These are phyloP conservation scores for Toxonevra muliebris DNA, from an alignment of 2,888 invertebrate species.

Conservation along the genomic window DNA sequence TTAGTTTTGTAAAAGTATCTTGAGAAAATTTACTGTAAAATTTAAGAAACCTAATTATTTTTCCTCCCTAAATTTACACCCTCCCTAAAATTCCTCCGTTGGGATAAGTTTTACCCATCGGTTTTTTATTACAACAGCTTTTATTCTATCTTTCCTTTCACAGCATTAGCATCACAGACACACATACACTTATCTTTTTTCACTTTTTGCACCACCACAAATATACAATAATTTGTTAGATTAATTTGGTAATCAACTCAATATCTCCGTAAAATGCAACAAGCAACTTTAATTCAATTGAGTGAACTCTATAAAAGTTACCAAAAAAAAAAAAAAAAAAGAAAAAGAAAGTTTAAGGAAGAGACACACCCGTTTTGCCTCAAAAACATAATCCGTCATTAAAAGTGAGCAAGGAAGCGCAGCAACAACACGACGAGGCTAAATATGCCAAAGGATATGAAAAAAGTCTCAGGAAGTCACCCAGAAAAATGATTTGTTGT, in stretches of 20 bases:
- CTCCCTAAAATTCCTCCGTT: no score
- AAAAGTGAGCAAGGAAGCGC: slow-evolving; percentile 14
- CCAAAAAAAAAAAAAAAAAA: slow-evolving; percentile 4
- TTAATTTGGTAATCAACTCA: slow-evolving; percentile 34
- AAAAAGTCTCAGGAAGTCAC: not conserved
- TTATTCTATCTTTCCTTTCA: no score
- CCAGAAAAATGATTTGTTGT: not conserved
- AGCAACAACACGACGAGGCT: slow-evolving; percentile 13
- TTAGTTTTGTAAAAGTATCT: no score
- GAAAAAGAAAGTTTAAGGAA: slow-evolving; percentile 20
- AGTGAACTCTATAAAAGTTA: slow-evolving; percentile 23
- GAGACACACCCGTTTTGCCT: slow-evolving; percentile 12
- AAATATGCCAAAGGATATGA: slow-evolving; percentile 2
- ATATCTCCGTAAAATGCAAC: slow-evolving; percentile 32
- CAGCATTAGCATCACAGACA: no score
- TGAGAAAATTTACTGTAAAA: no score
- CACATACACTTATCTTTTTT: no score
- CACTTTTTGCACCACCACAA: no score
- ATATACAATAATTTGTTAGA: slow-evolving; percentile 14
- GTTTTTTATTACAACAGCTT: no score
- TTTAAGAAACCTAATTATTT: no score
- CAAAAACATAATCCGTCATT: slow-evolving; percentile 24
- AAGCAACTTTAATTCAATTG: slow-evolving; percentile 30
- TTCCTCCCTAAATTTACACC: no score
- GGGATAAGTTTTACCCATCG: no score